Conservation (phyloP, 2,888 invertebrate genomes). For the Caenorhabditis imperialis region DNA sequence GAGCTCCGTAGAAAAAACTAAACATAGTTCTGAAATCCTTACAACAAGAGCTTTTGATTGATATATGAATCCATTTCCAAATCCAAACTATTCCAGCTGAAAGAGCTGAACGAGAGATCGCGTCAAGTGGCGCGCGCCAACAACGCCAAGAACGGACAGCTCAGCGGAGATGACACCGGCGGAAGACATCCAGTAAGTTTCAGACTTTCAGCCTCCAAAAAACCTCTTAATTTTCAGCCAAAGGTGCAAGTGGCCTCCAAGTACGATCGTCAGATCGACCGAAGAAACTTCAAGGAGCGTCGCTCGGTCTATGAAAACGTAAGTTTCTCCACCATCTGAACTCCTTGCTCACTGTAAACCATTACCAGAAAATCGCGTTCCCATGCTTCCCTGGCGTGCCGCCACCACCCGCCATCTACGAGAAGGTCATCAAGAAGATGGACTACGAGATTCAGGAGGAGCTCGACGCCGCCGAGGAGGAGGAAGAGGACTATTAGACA, state of each 20-base stretch:
- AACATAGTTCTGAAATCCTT: no score
- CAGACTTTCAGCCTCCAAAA: not conserved
- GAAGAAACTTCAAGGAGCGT: conserved; percentile 82
- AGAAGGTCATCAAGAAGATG: conserved; percentile 67
- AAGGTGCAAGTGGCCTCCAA: conserved; percentile 98
- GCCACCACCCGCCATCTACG: conserved; percentile 71
- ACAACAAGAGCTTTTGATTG: no score
- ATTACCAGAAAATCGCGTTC: conserved; percentile 70
- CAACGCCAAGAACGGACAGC: conserved; percentile 73
- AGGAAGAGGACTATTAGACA: conserved; percentile 47
- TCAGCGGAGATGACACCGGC: conserved; percentile 65
- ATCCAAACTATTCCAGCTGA: conserved; percentile 68
- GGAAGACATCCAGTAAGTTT: conserved; percentile 64
- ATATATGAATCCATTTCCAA: no score
- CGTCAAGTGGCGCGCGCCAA: conserved; percentile 75
- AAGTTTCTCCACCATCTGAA: conserved; percentile 9
- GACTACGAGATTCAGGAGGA: conserved; percentile 62
- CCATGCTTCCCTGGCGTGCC: conserved; percentile 77
- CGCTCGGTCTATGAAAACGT: conserved; percentile 75
- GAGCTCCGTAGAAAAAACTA: no score
- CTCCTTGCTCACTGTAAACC: conserved; percentile 1
- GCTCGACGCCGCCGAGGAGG: conserved; percentile 49
- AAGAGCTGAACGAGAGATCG: conserved; percentile 77
- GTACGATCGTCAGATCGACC: conserved; percentile 97
- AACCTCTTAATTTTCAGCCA: conserved; percentile 81